These are phyloP conservation scores for Bothrops jararaca DNA, from an alignment of 2,113 vertebrate genomes.

Conservation along the genomic window DNA sequence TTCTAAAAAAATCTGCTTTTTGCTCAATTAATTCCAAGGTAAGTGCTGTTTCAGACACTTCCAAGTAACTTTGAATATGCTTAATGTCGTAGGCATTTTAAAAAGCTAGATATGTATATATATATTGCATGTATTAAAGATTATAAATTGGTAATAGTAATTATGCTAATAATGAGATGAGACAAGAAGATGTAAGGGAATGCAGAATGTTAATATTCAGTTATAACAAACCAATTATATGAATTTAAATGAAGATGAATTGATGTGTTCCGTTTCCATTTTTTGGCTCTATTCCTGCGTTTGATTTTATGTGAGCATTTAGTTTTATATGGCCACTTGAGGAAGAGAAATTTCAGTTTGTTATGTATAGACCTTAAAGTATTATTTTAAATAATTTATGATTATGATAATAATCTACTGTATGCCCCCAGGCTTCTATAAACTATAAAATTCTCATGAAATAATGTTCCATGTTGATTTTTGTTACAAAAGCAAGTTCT, in stretches of 20 bases:
- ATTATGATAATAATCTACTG: not conserved
- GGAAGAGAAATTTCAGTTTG: not conserved
- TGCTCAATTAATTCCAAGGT: not conserved
- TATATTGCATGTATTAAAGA: not conserved
- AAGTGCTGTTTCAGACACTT: not conserved
- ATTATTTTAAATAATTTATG: not conserved
- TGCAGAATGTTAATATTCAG: not conserved
- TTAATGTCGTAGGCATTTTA: not conserved
- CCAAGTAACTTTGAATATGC: not conserved
- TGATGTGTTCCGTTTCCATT: not conserved
- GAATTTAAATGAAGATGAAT: not conserved
- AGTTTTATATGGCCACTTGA: not conserved
- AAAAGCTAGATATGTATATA: too few species aligned
- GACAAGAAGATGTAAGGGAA: not conserved
- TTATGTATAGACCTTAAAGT: not conserved
- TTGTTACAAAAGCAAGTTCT: not conserved
- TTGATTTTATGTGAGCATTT: not conserved
- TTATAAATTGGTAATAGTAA: not conserved
- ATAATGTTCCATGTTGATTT: not conserved
- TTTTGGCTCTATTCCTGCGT: not conserved
- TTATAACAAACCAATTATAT: not conserved
- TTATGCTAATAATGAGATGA: not conserved
- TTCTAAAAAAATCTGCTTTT: not conserved
- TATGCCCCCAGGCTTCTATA: not conserved
- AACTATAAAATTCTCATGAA: slow-evolving; percentile 9